phyloP scores from a whole-genome alignment of 2,888 invertebrate genomes.

The Agrilus cyanescens region DNA sequence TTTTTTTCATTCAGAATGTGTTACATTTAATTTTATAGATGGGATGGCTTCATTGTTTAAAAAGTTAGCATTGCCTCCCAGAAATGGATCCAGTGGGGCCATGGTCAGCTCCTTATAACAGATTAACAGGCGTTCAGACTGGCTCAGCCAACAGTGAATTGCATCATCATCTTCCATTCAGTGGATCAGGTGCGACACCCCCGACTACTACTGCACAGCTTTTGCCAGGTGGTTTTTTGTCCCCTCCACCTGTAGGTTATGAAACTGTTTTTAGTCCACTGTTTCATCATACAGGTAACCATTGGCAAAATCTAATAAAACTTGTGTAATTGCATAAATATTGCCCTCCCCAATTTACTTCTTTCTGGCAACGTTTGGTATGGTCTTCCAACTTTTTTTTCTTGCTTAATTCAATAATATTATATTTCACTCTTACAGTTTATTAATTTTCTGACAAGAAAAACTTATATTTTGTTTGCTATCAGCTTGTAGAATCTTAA shows the following conservation, averaged over 20 bases:
- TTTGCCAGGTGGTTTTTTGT: slow-evolving; percentile 60
- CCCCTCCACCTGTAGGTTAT: slow-evolving; percentile 65
- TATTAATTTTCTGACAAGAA: too few relatives aligned
- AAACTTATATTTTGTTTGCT: too few relatives aligned
- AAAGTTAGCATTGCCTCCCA: slow-evolving; percentile 16
- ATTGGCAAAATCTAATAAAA: too few relatives aligned
- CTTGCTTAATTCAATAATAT: too few relatives aligned
- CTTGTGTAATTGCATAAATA: too few relatives aligned
- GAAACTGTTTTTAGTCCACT: slow-evolving; percentile 73
- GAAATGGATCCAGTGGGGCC: slow-evolving; percentile 81
- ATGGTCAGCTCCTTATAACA: slow-evolving; percentile 79
- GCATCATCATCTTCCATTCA: slow-evolving; percentile 53
- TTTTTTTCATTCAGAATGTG: neutral
- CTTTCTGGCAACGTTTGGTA: slow-evolving; percentile 35
- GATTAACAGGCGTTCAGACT: slow-evolving; percentile 60
- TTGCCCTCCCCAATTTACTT: too few relatives aligned
- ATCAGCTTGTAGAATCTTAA: too few relatives aligned
- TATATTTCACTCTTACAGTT: too few relatives aligned
- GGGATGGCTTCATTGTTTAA: slow-evolving; percentile 31
- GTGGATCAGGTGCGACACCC: slow-evolving; percentile 41
- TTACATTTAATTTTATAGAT: slow-evolving; percentile 24
- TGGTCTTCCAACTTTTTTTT: too few relatives aligned
- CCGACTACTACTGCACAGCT: slow-evolving; percentile 55
- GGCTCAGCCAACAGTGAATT: slow-evolving; percentile 55
- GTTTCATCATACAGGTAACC: slow-evolving; percentile 55